phyloP scores from a whole-genome alignment of 2,113 vertebrate genomes.

The Pseudonaja textilis region DNA sequence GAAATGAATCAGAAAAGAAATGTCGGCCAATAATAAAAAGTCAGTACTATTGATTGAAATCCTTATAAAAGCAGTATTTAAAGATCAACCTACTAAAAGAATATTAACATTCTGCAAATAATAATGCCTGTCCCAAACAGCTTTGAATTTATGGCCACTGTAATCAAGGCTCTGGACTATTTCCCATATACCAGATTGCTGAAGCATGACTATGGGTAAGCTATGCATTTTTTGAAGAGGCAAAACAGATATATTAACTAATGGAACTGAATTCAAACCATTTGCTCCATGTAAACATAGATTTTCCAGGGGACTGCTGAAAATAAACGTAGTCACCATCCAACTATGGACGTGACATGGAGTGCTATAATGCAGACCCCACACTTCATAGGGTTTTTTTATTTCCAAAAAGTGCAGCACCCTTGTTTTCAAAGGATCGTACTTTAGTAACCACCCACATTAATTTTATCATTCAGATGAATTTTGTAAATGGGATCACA shows the following conservation, averaged over 20 bases:
- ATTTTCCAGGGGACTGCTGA: slow-evolving; percentile 68
- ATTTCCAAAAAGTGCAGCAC: slow-evolving; percentile 61
- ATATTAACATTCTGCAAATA: slow-evolving; percentile 8
- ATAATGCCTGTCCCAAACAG: background rate
- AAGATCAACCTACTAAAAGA: background rate
- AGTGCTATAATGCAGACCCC: slow-evolving; percentile 65
- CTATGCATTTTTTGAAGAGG: slow-evolving; percentile 47
- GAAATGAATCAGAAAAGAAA: background rate
- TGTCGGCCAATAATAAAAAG: background rate
- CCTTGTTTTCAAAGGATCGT: slow-evolving; percentile 55
- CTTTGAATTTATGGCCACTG: accelerated
- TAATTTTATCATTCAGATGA: slow-evolving; percentile 59
- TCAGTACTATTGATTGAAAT: background rate
- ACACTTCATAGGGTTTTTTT: slow-evolving; percentile 58
- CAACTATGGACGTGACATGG: slow-evolving; percentile 55
- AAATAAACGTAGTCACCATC: slow-evolving; percentile 69
- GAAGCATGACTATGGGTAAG: slow-evolving; percentile 35
- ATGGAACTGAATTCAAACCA: slow-evolving; percentile 66
- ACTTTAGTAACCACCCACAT: slow-evolving; percentile 40
- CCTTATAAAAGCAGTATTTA: background rate
- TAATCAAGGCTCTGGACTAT: slow-evolving; percentile 13
- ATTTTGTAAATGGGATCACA: background rate
- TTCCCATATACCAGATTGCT: slow-evolving; percentile 10
- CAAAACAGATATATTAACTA: slow-evolving; percentile 61
- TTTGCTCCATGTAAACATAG: slow-evolving; percentile 64